These are phyloP conservation scores for Balearica regulorum DNA, from an alignment of 2,797 vertebrate genomes.

Conservation along the genomic window DNA sequence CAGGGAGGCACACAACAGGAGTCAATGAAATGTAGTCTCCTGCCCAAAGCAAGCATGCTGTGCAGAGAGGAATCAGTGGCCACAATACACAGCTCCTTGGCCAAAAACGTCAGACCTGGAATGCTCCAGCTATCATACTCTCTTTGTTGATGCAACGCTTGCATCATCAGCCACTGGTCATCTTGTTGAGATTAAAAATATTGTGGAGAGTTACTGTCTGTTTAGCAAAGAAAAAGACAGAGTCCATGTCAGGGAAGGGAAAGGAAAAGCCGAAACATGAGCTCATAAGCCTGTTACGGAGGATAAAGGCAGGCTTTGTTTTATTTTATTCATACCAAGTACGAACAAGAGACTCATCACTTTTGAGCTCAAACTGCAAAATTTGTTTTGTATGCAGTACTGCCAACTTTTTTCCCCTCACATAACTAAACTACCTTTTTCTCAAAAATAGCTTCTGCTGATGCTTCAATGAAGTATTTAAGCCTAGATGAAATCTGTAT, in stretches of 20 bases:
- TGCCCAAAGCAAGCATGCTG: not conserved
- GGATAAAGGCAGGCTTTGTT: conserved; percentile 51
- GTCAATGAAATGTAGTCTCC: not conserved
- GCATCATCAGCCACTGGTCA: not conserved
- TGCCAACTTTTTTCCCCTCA: not conserved
- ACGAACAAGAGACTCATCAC: conserved; percentile 33
- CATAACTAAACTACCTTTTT: not conserved
- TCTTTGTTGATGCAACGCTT: not conserved
- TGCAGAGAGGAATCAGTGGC: not conserved
- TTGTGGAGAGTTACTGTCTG: not conserved
- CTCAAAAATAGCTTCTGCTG: not conserved
- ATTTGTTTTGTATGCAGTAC: not conserved
- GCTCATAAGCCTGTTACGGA: not conserved
- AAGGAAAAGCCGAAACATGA: conserved; percentile 30
- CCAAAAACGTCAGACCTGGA: not conserved
- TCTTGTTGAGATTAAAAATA: conserved; percentile 35
- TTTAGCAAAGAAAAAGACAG: not conserved
- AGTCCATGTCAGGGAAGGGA: not conserved
- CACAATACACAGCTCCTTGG: not conserved
- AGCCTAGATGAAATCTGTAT: not conserved
- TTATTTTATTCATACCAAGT: conserved; percentile 8
- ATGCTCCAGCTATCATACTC: not conserved
- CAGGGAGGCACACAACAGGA: conserved; percentile 5
- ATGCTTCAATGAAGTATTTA: not conserved
- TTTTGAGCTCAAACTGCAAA: not conserved